Evolutionary conservation across 1,140 invertebrate genomes (phyloP).

Genomic region (Chymomyza costata): DNA sequence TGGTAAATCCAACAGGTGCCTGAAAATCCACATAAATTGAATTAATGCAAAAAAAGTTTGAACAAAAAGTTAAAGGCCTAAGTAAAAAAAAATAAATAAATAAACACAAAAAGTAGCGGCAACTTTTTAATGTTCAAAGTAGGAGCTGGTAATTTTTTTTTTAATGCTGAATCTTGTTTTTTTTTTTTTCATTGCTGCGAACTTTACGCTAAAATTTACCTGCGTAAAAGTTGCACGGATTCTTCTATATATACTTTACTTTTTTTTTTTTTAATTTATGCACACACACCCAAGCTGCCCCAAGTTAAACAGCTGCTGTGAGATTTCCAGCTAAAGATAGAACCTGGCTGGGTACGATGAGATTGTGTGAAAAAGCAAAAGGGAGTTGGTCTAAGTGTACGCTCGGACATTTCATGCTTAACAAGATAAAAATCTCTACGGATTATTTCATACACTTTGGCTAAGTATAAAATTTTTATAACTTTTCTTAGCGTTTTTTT

Average conservation of each 20-base stretch:
- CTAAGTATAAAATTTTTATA: constrained; percentile 45
- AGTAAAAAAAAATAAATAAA: constrained; percentile 16
- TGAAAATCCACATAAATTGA: constrained; percentile 50
- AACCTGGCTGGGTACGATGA: no score
- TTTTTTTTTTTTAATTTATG: no score
- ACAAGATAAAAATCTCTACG: constrained; percentile 68
- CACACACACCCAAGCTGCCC: no score
- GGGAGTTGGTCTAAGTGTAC: constrained; percentile 28
- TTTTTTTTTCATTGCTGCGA: neutral
- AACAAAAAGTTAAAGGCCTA: constrained; percentile 59
- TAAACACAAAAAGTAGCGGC: neutral
- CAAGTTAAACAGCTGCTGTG: constrained; percentile 50
- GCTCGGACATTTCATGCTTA: constrained; percentile 63
- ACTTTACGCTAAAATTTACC: constrained; percentile 29
- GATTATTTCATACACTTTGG: constrained; percentile 62
- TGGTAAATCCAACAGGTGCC: constrained; percentile 19
- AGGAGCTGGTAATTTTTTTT: constrained; percentile 46
- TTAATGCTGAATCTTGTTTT: no score
- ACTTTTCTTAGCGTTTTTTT: constrained; percentile 63
- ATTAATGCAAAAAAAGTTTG: constrained; percentile 51
- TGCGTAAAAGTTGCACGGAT: no score
- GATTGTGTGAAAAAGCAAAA: no score
- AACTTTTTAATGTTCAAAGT: constrained; percentile 48
- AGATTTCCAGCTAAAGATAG: constrained; percentile 60
- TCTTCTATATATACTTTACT: no score